Evolutionary conservation across 1,140 invertebrate genomes (phyloP).

Genomic region (Drosophila nasuta): DNA sequence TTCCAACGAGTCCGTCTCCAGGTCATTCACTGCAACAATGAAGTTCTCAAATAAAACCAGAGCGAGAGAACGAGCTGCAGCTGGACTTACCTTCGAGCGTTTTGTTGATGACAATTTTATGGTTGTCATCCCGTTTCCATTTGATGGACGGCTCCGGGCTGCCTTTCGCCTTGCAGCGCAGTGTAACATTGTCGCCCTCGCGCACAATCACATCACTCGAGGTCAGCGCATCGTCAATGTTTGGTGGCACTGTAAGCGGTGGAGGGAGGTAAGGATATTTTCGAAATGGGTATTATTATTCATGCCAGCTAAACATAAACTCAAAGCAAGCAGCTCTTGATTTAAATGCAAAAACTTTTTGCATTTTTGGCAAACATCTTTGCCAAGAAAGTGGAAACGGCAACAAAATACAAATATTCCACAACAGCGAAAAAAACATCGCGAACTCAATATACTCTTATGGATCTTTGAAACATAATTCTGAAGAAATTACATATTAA

Average conservation of each 20-base stretch:
- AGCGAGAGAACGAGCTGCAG: constrained; percentile 1
- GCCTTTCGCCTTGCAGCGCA: constrained; percentile 95
- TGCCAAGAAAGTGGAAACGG: constrained; percentile 52
- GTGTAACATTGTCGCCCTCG: constrained; percentile 94
- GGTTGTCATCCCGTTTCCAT: constrained; percentile 95
- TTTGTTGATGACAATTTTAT: constrained; percentile 93
- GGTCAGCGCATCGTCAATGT: constrained; percentile 95
- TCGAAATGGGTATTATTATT: constrained; percentile 43
- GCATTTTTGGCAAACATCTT: constrained; percentile 46
- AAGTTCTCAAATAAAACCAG: background rate
- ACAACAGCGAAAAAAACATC: background rate
- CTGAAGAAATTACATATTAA: background rate
- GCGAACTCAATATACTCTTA: constrained; percentile 23
- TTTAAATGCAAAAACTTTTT: constrained; percentile 68
- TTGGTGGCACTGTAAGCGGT: constrained; percentile 91
- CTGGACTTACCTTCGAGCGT: constrained; percentile 89
- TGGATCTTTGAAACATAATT: background rate
- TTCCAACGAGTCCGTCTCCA: constrained; percentile 93
- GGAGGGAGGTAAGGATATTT: background rate
- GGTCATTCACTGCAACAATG: constrained; percentile 89
- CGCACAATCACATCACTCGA: constrained; percentile 96
- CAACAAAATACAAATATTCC: background rate
- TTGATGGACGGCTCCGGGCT: constrained; percentile 94
- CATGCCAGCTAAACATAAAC: constrained; percentile 56
- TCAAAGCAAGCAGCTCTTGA: constrained; percentile 42